Evolutionary conservation across 2,113 vertebrate species (phyloP), one percentile per base, ranked within the genome.

Genomic region (Sphaerodactylus townsendi): DNA sequence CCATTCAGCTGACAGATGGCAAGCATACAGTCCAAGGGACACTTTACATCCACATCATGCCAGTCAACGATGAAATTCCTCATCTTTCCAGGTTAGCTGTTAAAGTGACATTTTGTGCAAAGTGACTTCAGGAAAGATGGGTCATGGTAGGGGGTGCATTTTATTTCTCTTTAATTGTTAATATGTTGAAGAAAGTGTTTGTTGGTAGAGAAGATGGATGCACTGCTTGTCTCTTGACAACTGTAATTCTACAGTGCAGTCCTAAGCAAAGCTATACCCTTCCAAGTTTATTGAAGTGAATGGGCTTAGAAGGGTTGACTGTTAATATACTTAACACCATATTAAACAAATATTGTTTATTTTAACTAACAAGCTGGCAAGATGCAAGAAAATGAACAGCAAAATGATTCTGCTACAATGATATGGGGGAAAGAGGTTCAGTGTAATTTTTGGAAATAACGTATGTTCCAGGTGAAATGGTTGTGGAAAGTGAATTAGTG

Each of bases 1-100:
- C 91, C 79, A 56, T 96, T 88, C 95, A 92, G 93, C 96, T 98
- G 97, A 97, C 97, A 96, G 98, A 98, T 96, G 98, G 98, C 91
- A 95, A 95, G 91, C 96, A 95, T 94, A 91, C 95, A 92, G 97
- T 98, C 90, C 95, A 95, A 94, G 95, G 95, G 93, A 97, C 95
- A 82, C 94, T 96, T 84, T 92, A 94, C 89, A 95, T 98, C 96
- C 95, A 93, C 76, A 96, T 98, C 94, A 94, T 96, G 96, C 96
- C 97, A 93, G 95, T 97, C 96, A 98, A 98, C 90, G 95, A 97
- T 92, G 94, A 98, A 96, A 96, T 91, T 79, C 97, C 96, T 66
- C 94, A 88, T 93, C 89, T 96, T 93, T 94, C 93, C 93, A 95
- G 94, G 95, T 96, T 94, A 95, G 88, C 94, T 97, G 88, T 91